Evolutionary conservation across 2,888 invertebrate genomes (phyloP).

Genomic region (Caenorhabditis sp.): DNA sequence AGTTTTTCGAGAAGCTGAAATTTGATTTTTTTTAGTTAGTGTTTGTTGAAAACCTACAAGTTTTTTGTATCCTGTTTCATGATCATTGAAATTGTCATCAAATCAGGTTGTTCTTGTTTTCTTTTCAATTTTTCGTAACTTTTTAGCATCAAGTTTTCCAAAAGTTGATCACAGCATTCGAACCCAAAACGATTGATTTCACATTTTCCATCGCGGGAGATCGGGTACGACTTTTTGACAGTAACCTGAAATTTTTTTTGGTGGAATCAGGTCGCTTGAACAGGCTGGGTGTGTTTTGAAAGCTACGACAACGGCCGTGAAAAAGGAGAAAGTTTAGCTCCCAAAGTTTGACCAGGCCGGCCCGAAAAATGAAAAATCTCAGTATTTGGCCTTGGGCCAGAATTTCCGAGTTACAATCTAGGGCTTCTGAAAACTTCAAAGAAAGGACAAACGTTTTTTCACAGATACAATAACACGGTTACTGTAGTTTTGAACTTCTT

Average conservation of each 20-base stretch:
- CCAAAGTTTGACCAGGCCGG: no score
- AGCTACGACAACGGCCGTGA: no score
- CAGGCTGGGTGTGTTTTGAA: constrained; percentile 5
- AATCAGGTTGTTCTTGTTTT: constrained; percentile 13
- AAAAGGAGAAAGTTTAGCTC: no score
- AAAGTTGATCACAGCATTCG: constrained; percentile 46
- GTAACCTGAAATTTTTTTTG: background rate
- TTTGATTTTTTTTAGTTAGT: background rate
- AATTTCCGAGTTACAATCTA: no score
- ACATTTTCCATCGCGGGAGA: constrained; percentile 17
- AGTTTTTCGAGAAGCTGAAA: constrained; percentile 48
- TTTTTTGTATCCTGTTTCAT: constrained; percentile 42
- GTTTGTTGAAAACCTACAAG: constrained; percentile 26
- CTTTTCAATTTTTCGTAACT: constrained; percentile 41
- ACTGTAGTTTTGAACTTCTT: no score
- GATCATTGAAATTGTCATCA: constrained; percentile 31
- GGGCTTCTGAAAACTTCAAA: no score
- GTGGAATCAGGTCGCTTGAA: background rate
- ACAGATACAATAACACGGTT: no score
- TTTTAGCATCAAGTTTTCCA: constrained; percentile 48
- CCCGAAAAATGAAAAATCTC: no score
- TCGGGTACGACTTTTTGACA: constrained; percentile 1
- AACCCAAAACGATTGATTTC: constrained; percentile 33
- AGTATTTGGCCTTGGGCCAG: no score
- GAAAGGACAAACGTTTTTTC: no score